Percentiles rank a stretch among this genome's conserved stretches.
Evolutionary conservation across 2,888 invertebrate genomes (phyloP).

Genomic region (Lamproptera curius): DNA sequence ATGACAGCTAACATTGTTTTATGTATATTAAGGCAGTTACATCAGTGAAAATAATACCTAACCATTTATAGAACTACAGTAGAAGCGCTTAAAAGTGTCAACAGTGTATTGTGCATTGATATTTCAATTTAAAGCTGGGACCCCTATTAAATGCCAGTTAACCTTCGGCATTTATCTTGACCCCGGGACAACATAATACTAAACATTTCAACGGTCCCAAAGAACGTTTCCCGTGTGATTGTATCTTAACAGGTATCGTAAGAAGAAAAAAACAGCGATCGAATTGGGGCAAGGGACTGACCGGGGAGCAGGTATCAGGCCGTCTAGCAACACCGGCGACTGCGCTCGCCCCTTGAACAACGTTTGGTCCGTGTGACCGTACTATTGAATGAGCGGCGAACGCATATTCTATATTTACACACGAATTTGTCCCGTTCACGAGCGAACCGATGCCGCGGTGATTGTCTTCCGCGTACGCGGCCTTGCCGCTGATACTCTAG

Average conservation of each 20-base stretch:
- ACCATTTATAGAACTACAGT: too few species aligned
- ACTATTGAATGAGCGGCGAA: neutral
- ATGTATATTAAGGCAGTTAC: too few species aligned
- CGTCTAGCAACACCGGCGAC: slow-evolving; percentile 50
- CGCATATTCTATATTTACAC: slow-evolving; percentile 25
- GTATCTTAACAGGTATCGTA: slow-evolving; percentile 54
- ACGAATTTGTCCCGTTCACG: slow-evolving; percentile 44
- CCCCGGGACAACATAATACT: slow-evolving; percentile 15
- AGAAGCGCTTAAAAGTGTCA: too few species aligned
- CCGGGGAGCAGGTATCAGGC: slow-evolving; percentile 45
- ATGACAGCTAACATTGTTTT: neutral
- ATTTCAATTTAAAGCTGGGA: too few species aligned
- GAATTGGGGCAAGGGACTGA: slow-evolving; percentile 50
- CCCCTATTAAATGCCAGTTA: slow-evolving; percentile 1
- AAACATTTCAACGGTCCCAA: slow-evolving; percentile 19
- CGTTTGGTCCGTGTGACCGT: neutral
- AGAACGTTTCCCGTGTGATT: slow-evolving; percentile 62
- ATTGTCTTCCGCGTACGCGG: slow-evolving; percentile 70
- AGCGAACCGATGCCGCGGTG: slow-evolving; percentile 53
- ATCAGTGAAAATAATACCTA: too few species aligned
- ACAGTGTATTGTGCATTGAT: too few species aligned
- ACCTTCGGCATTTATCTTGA: slow-evolving; percentile 20
- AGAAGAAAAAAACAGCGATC: slow-evolving; percentile 48
- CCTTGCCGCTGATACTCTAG: slow-evolving; percentile 51
- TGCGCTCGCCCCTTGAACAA: slow-evolving; percentile 47